Percentiles rank a stretch among this genome's conserved stretches.
Evolutionary conservation across 2,888 invertebrate genomes (phyloP).

Genomic region (Dromius quadrimaculatus): DNA sequence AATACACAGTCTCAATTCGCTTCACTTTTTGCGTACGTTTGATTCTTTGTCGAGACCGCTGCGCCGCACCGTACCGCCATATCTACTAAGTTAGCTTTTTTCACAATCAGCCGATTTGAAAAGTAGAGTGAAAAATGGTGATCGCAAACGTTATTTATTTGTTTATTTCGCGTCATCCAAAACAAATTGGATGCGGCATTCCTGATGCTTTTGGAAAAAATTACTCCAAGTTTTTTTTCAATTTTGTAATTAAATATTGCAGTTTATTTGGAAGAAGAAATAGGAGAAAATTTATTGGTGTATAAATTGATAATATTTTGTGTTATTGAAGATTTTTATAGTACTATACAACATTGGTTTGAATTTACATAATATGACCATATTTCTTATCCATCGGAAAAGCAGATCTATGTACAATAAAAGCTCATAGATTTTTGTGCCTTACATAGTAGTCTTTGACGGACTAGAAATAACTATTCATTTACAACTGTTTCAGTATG

Average conservation of each 20-base stretch:
- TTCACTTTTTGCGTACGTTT: constrained; percentile 38
- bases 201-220: constrained; percentile 42
- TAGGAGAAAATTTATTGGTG: constrained; percentile 3
- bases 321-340: too few relatives aligned
- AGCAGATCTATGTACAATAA: too few relatives aligned
- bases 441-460: too few relatives aligned
- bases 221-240: constrained; percentile 25
- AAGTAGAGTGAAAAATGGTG: constrained; percentile 44
- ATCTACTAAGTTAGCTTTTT: constrained; percentile 39
- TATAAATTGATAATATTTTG: too few relatives aligned
- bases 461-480: too few relatives aligned
- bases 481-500: too few relatives aligned
- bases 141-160: constrained; percentile 50
- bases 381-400: too few relatives aligned
- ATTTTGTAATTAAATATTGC: constrained; percentile 46
- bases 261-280: constrained; percentile 7
- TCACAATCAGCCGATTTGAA: constrained; percentile 32
- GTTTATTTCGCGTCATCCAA: constrained; percentile 50
- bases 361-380: too few relatives aligned
- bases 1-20: constrained; percentile 40
- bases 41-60: constrained; percentile 39
- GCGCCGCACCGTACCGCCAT: constrained; percentile 29
- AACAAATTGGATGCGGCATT: constrained; percentile 50
- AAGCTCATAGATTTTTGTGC: too few relatives aligned
- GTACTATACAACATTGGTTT: too few relatives aligned